Evolutionary conservation across 1,140 invertebrate species (phyloP), one percentile per base, ranked within the genome.

Genomic region (Leptonema lineaticorne): DNA sequence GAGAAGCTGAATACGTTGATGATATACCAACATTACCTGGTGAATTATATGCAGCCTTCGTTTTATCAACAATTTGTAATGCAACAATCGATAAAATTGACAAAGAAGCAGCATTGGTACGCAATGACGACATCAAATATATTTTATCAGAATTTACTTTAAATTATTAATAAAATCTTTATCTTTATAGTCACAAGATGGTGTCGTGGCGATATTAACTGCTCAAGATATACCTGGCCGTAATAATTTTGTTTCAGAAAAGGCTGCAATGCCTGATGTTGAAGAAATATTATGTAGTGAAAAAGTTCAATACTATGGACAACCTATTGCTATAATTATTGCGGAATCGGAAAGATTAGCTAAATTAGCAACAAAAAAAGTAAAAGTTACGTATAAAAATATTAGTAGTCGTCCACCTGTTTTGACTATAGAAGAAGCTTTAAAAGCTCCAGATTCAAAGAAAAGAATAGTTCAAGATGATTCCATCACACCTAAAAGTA

Each of bases 221-320:
- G 86, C 86, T 0, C 87, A 87, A 76, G 90, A 94, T 76, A 85
- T 94, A 66, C 90, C 91, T 1, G 91, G 91, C 16, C 75, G 78
- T 62, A 90, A 90, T 77, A 67, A 75, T 20, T 87, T 82, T 45
- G 82, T 78, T 18, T 16, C 30, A 33, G 28, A 20, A 22, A 75
- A 69, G 26, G 33, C 75, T n/a, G 75, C 75, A 7, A 27, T 78
- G 0, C 60, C 77, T 14, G 11, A 22, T 26, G 6, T 5, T 0
- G 84, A 85, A 77, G 85, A 87, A 76, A 80, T 87, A 41, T 79
- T 88, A 72, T 85, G 83, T 69, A 75, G 77, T 22, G 76, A 74
- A 29, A 78, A 74, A 4, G 83, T 92, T 0, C 75, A 80, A 18
- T 90, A 85, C 74, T 88, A 89, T 48, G 89, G 90, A 0, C 90